Percentiles rank a stretch among this genome's conserved stretches.
Conservation (phyloP, 2,888 invertebrate genomes). For the Caenorhabditis sp. region DNA sequence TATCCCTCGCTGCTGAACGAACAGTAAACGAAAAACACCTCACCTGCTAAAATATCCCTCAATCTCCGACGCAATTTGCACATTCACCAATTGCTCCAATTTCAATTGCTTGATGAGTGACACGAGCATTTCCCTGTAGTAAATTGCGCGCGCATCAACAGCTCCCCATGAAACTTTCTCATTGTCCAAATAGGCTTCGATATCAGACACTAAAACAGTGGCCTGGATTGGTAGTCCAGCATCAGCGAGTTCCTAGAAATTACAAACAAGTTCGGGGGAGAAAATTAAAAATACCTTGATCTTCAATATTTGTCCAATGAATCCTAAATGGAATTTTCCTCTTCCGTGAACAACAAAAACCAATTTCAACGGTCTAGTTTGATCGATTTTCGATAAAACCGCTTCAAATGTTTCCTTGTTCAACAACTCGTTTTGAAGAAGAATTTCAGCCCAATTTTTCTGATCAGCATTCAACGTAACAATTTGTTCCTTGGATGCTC, state of each 20-base stretch:
- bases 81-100: constrained; percentile 28
- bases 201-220: constrained; percentile 60
- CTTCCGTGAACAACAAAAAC: constrained; percentile 48
- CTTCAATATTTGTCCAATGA: constrained; percentile 42
- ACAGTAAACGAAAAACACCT: not conserved
- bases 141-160: constrained; percentile 38
- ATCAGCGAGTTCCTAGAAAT: constrained; percentile 21
- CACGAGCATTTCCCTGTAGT: constrained; percentile 30
- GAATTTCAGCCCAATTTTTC: not conserved
- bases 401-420: constrained; percentile 5
- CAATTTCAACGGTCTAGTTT: constrained; percentile 29
- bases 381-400: constrained; percentile 4
- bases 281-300: too few species aligned
- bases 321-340: constrained; percentile 57
- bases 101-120: constrained; percentile 34
- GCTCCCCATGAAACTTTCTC: constrained; percentile 57
- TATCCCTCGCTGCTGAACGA: too few species aligned
- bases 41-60: constrained; percentile 48
- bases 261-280: not conserved
- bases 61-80: constrained; percentile 31
- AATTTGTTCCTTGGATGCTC: not conserved
- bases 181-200: constrained; percentile 67
- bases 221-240: constrained; percentile 36
- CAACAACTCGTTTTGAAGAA: constrained; percentile 8
- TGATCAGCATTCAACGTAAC: not conserved